Base-by-base conservation (phyloP, 1,140 invertebrate species). In the Pseudomyrmex pallidus region DNA sequence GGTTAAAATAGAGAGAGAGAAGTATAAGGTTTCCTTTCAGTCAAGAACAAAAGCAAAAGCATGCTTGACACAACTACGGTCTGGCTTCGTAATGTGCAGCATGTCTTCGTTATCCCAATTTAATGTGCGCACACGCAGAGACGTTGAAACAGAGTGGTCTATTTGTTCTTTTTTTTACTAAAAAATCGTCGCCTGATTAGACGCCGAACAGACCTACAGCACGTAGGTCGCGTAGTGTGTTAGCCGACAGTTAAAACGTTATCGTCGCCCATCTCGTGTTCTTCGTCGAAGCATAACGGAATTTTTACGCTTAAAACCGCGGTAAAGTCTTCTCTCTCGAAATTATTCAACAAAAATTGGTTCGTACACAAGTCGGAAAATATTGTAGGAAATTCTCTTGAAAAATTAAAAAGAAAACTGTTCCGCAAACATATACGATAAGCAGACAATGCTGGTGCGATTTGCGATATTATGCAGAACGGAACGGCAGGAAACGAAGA, bases 381-480 rank as follows among this genome's bases (percentile, higher is more conserved):
- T 20, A 20, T n/a, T 46, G 50, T 74, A 17, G 2, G 10, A 64
- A n/a, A 74, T 74, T 74, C 35, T 35, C 5, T 12, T 35, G 10
- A 64, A 20, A 50, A 70, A 46, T 17, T 4, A 17, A 1, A 52
- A 70, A 67, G 63, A 57, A 35, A 56, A 56, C 9, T 4, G 2
- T 2, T 44, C 4, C 17, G 25, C 48, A 74, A 74, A 57, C 56
- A 61, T 78, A 82, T 35, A 61, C n/a, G 61, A 17, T 61, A 52
- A 62, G 63, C 74, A 74, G 59, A 74, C 50, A 50, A 44, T 68
- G 72, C 56, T 52, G 78, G 74, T 66, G 73, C 74, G 84, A 88
- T 73, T 64, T 70, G 84, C 82, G 89, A 91, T 82, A 86, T 90
- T 90, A 91, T 88, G 86, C 89, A 89, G 88, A 67, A 85, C 83